A percentile compares a stretch with the other conserved stretches of the same genome.
These are phyloP conservation scores for Adoxophyes honmai DNA, from an alignment of 1,140 invertebrate genomes.

Conservation along the genomic window DNA sequence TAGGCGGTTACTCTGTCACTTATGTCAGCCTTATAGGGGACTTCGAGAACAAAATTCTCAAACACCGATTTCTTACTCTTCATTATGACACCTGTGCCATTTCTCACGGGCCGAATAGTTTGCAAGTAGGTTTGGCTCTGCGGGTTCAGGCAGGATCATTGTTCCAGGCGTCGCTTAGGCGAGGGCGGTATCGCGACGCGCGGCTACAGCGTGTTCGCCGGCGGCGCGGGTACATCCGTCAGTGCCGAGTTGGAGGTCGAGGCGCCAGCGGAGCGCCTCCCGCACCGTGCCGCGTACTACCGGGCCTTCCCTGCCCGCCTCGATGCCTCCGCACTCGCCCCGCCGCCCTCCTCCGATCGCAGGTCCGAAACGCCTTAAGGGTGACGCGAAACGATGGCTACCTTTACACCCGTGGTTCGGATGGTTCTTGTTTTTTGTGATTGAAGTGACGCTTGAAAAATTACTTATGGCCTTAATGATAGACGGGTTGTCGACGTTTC, in stretches of 20 bases:
- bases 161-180: conserved; percentile 54
- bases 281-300: conserved; percentile 84
- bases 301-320: conserved; percentile 91
- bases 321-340: conserved; percentile 86
- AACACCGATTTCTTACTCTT: too few species aligned
- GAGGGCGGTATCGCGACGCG: conserved; percentile 54
- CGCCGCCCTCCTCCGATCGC: conserved; percentile 81
- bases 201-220: conserved; percentile 60
- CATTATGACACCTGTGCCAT: too few species aligned
- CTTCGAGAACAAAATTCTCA: too few species aligned
- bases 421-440: too few species aligned
- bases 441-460: too few species aligned
- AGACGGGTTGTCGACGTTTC: too few species aligned
- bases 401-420: too few species aligned
- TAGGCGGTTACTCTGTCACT: too few species aligned
- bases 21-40: too few species aligned
- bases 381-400: not conserved
- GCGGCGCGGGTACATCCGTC: conserved; percentile 19
- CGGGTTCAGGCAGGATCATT: conserved; percentile 19
- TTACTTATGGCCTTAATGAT: too few species aligned
- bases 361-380: conserved; percentile 49
- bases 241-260: conserved; percentile 87
- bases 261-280: conserved; percentile 85
- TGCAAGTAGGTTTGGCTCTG: too few species aligned
- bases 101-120: too few species aligned